Base-by-base conservation (phyloP, 2,113 vertebrate species). In the Trematomus loennbergii region DNA sequence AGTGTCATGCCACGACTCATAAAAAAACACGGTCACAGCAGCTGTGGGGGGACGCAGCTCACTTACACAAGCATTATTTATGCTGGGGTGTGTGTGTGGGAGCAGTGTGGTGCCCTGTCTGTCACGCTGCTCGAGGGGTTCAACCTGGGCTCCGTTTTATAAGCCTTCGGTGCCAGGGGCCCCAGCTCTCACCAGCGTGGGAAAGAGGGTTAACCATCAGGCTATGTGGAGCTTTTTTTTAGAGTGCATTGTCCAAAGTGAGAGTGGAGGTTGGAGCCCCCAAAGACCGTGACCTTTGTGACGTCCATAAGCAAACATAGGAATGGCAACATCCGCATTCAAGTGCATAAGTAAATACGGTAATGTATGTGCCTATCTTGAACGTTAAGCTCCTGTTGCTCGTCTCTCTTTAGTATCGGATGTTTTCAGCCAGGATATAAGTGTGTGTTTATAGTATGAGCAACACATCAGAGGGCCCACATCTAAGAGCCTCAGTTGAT, bases 1-100 rank as follows among this genome's bases (percentile, higher is more conserved):
- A 33, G 78, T 85, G 87, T 91, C 88, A 89, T 65, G 76, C 43
- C 83, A 80, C 62, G 62, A 84, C 86, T 90, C 86, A 67, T 93
- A 93, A 94, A 93, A 91, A 84, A 87, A 74, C 72, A 78, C 75
- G 79, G 61, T 82, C 45, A 64, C 57, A 61, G 75, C 79, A 91
- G 92, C 86, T 87, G 78, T 61, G 80, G 84, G 68, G 79, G 70
- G 66, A 45, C 3, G 54, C 65, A 73, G 87, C 80, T 89, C 81
- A 84, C 78, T 90, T 86, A 85, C 84, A 87, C 49, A 64, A 63
- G 20, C 78, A 66, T 90, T 91, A 92, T 92, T 94, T 89, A 92
- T 88, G 89, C 79, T 79, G 18, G 53, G 53, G 40, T n/a, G 68
- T 67, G 43, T 70, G 64, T 36, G 8, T n/a, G 73, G 52, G 67